Evolutionary conservation across 2,797 vertebrate species (phyloP).

Genomic region (Scarus forsteni): DNA sequence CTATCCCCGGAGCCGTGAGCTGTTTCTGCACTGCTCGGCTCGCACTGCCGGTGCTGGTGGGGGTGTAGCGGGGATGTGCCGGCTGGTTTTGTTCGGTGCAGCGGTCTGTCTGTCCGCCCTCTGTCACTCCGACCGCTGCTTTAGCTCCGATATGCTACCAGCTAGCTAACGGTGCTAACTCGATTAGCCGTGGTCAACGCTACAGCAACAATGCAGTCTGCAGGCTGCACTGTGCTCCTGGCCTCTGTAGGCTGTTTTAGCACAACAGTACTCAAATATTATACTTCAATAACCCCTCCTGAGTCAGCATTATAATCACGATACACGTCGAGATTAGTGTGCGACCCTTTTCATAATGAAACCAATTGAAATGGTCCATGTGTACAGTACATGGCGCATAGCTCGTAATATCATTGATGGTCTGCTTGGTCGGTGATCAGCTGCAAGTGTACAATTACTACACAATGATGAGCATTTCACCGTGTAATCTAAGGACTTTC

Average conservation of each 20-base stretch:
- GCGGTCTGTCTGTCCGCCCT: constrained; percentile 68
- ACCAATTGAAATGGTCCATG: background rate
- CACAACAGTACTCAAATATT: constrained; percentile 26
- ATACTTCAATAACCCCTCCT: background rate
- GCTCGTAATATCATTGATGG: background rate
- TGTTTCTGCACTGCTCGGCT: background rate
- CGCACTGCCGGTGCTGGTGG: background rate
- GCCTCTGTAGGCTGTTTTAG: constrained; percentile 29
- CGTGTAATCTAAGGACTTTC: background rate
- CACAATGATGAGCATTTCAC: background rate
- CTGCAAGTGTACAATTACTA: background rate
- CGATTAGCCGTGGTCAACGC: constrained; percentile 58
- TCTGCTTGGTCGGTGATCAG: background rate
- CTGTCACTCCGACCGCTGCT: constrained; percentile 71
- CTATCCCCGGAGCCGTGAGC: background rate
- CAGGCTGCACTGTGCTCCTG: background rate
- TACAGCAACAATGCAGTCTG: constrained; percentile 38
- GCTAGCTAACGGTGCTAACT: constrained; percentile 64
- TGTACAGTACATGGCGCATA: background rate
- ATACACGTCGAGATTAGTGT: background rate
- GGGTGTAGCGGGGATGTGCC: constrained; percentile 38
- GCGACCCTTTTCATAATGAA: background rate
- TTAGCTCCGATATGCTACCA: constrained; percentile 49
- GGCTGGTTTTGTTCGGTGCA: constrained; percentile 60
- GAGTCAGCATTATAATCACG: background rate